phyloP scores from a whole-genome alignment of 2,113 vertebrate genomes.

The Bos javanicus region DNA sequence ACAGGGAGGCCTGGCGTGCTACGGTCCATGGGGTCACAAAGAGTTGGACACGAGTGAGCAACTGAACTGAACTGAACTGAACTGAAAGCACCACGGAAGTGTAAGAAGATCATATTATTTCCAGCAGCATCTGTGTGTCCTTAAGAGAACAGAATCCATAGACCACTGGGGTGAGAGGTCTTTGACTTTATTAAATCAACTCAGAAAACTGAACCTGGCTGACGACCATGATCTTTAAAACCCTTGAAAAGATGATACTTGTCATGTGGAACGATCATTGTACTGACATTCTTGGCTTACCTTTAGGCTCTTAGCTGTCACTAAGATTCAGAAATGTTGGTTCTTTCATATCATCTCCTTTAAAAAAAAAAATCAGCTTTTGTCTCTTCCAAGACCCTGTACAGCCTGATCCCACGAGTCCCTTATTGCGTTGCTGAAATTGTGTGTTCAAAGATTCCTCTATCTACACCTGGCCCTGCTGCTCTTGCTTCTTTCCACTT shows the following conservation, averaged over 20 bases:
- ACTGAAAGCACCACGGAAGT: background rate
- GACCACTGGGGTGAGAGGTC: background rate
- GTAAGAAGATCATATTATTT: background rate
- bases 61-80: background rate
- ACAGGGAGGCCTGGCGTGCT: background rate
- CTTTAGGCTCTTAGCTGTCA: background rate
- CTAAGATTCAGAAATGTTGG: background rate
- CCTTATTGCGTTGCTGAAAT: accelerated
- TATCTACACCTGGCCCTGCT: too few species aligned
- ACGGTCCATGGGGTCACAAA: accelerated
- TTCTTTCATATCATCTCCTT: background rate
- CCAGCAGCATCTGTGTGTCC: background rate
- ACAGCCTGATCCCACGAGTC: accelerated
- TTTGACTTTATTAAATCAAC: background rate
- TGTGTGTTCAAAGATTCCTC: background rate
- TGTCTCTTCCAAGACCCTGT: background rate
- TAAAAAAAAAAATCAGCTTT: background rate
- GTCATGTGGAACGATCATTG: background rate
- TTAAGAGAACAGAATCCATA: background rate
- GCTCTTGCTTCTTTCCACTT: background rate
- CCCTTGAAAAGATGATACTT: background rate
- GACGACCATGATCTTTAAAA: conserved; percentile 10
- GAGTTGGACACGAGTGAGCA: accelerated
- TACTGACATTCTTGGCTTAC: background rate
- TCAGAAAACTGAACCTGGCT: background rate